These are phyloP conservation scores for Sceloporus tristichus DNA, from an alignment of 2,113 vertebrate species.

Conservation along the genomic window DNA sequence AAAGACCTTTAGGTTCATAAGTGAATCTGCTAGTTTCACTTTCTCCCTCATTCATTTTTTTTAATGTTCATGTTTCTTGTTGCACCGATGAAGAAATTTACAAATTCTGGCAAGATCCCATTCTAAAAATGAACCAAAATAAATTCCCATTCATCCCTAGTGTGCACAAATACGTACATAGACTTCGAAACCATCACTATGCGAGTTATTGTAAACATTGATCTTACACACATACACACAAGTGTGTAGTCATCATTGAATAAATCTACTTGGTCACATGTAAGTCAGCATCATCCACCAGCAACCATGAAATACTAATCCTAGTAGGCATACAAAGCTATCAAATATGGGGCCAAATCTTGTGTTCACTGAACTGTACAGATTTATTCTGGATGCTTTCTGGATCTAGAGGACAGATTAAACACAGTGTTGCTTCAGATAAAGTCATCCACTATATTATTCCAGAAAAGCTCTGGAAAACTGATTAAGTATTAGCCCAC, in stretches of 20 bases:
- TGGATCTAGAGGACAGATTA: neutral
- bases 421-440: neutral
- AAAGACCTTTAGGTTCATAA: too few species aligned
- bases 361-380: neutral
- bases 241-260: neutral
- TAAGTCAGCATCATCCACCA: neutral
- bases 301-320: neutral
- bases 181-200: neutral
- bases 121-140: too few species aligned
- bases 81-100: too few species aligned
- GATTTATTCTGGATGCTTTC: neutral
- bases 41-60: too few species aligned
- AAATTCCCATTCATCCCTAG: neutral
- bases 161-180: neutral
- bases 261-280: neutral
- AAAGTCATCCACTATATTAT: neutral
- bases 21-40: too few species aligned
- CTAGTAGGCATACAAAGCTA: neutral
- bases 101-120: too few species aligned
- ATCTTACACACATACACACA: neutral
- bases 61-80: too few species aligned
- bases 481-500: neutral
- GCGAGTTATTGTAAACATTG: neutral
- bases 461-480: neutral
- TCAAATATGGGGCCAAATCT: neutral